Base-by-base conservation (phyloP, 1,140 invertebrate genomes). In the Helicoverpa zea region DNA sequence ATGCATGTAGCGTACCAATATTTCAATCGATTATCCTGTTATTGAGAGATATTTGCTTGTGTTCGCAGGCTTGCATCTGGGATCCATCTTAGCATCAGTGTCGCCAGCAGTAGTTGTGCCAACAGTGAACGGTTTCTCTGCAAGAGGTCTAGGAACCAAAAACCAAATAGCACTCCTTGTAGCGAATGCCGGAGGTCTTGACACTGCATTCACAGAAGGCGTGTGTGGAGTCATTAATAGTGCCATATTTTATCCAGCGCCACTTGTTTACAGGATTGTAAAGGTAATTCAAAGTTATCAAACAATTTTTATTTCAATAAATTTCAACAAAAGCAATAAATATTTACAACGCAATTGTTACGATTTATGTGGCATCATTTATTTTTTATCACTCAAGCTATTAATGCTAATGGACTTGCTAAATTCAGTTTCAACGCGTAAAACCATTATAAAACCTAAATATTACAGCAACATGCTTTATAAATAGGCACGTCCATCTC, bases 21-120 rank as follows among this genome's bases (percentile, higher is more conserved):
- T 75, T 75, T 47, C n/a, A 61, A 59, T 47, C 43, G 43, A 76
- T 76, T 7, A 14, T 18, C n/a, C 30, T 16, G 30, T 74, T 56
- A 74, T 59, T 74, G 23, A 74, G 3, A 16, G 2, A 18, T 47
- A 47, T 74, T 76, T 76, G 29, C n/a, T 23, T 77, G 1, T 82
- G 61, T 68, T 75, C 81, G 47, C 81, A 95, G 93, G 93, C 78
- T 96, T 98, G 59, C 96, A 99, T 79, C 95, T 99, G 13, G 98
- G 98, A 83, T 97, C 97, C 83, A 97, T 99, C 52, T 94, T 99
- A 51, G 97, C 98, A 2, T 98, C 99, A 4, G 98, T 99, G 11
- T 99, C 98, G 0, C 98, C 99, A 5, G 99, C 99, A 16, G 98
- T 99, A 11, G 97, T 99, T 3, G 98, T 99, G 12, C 98, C 99